Evolutionary conservation across 2,888 invertebrate genomes (phyloP), one percentile per base, ranked within the genome.

Genomic region (Noctua janthina): DNA sequence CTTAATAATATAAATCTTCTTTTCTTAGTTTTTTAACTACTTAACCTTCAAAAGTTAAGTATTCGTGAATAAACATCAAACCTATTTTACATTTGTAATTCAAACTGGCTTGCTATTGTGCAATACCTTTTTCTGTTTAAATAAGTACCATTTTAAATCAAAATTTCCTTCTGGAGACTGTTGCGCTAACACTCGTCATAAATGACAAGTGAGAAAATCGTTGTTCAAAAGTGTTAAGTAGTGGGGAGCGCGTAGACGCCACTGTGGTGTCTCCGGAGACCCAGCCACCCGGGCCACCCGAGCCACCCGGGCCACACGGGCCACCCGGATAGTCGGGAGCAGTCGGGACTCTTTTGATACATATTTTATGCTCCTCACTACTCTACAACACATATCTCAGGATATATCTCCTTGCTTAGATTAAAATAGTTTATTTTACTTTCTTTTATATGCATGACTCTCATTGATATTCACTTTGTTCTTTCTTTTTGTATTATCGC

Each of bases 341-440:
- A 92, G 93, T 90, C 94, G 94, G 93, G 93, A 95, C 92, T 94
- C 95, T 94, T 97, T 96, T 96, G 96, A 96, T 97, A 96, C 96
- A 97, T 96, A 96, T 96, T 96, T 96, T 95, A 96, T 96, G 94
- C 93, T 93, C 90, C 92, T 93, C 92, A 93, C 93, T 93, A 94
- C 93, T 94, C 92, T 91, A 90, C 92, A 92, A 93, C 93, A 94
- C 92, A 93, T 93, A 93, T 92, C 93, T 91, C 91, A 91, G 91
- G 91, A 93, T 92, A 92, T 93, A 93, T 93, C 92, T 92, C 92
- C 92, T 92, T 93, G 92, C 92, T 93, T 92, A 93, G 92, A 94
- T 93, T 94, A 94, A 93, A 94, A 94, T 93, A 93, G 92, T 94
- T 93, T 92, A 91, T 90, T 90, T 90, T 88, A 85, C 90, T 92